Conservation (phyloP, 1,140 invertebrate species). For the Drosophila carrolli region DNA sequence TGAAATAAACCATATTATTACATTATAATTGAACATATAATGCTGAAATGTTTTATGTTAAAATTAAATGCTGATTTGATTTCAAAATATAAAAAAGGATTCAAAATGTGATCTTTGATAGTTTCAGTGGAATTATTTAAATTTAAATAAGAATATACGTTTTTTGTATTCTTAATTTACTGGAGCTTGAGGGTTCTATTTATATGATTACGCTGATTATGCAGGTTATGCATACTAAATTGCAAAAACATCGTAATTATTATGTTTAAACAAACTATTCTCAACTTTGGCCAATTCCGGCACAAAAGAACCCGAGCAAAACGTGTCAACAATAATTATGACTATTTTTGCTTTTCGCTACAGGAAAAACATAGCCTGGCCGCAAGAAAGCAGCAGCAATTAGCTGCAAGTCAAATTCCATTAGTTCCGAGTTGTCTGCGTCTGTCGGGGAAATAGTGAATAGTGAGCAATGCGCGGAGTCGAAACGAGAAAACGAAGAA, state of each 20-base stretch:
- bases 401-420: constrained; percentile 24
- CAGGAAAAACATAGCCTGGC: not conserved
- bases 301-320: not conserved
- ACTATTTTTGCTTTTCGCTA: not conserved
- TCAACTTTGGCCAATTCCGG: not conserved
- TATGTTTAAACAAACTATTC: not conserved
- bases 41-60: too few species aligned
- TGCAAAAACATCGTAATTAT: not conserved
- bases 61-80: too few species aligned
- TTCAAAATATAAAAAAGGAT: too few species aligned
- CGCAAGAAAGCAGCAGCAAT: constrained; percentile 11
- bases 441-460: not conserved
- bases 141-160: too few species aligned
- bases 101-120: too few species aligned
- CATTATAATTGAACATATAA: too few species aligned
- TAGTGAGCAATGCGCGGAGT: not conserved
- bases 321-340: constrained; percentile 4
- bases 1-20: too few species aligned
- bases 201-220: not conserved
- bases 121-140: too few species aligned
- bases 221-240: too few species aligned
- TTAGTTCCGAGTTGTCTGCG: constrained; percentile 1
- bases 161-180: too few species aligned
- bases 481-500: not conserved
- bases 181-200: not conserved